Evolutionary conservation across 1,140 invertebrate genomes (phyloP), one percentile per base, ranked within the genome.

Genomic region (Drosophila rufa): DNA sequence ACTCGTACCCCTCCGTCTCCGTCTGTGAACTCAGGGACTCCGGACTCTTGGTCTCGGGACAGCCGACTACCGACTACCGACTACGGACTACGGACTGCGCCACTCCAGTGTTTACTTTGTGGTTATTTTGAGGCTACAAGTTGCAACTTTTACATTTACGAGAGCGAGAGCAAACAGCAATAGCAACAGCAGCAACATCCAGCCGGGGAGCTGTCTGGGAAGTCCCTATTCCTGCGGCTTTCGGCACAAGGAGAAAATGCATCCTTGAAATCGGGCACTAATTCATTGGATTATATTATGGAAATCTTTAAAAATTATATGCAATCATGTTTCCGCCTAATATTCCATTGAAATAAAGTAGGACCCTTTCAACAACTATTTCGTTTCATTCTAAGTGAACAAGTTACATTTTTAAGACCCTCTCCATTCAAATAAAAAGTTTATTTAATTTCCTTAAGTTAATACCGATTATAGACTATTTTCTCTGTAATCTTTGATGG

Each of bases 61-160:
- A 3, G 7, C 0, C 47, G 60, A 40, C 47, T 27, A 38, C 46
- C 2, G 47, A 55, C 59, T 3, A 15, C 42, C 11, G 60, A 51
- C 47, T 46, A 36, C 38, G 27, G 30, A 65, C 40, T 73, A 15
- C 51, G 40, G 62, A 61, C 67, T 68, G 64, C 56, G 83, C 59
- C 85, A 89, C 84, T 90, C 69, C 75, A 78, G 84, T 89, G 85
- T 89, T 89, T 89, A 89, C 85, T 90, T 89, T 90, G 85, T 90
- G 85, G 85, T 76, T 89, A 89, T 89, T 89, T 89, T 89, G 85
- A 84, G 85, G 85, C 86, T 90, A 82, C 85, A 82, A 89, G 85
- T 85, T 89, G 85, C 85, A 85, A 85, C 78, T 89, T 90, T 89
- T 82, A 73, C 80, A 90, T 82, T 86, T 73, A 79, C 79, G 60